phyloP scores from a whole-genome alignment of 2,797 vertebrate species.

The Eupleurogrammus muticus region DNA sequence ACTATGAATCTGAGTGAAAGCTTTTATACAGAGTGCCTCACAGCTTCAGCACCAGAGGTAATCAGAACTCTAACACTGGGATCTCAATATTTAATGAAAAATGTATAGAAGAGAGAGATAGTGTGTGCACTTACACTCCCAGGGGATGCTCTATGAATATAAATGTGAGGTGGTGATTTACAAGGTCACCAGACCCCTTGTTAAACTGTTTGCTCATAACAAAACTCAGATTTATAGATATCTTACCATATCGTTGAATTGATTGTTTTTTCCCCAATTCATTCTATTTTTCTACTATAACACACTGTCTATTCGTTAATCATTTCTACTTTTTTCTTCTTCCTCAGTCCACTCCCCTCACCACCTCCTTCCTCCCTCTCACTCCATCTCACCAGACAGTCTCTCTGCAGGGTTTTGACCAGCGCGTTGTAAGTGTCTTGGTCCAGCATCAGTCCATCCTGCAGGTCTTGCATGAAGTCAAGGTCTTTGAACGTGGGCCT shows the following conservation, averaged over 20 bases:
- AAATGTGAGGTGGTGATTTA: slow-evolving; percentile 51
- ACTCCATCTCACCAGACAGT: slow-evolving; percentile 90
- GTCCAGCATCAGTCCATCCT: slow-evolving; percentile 93
- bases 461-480: slow-evolving; percentile 96
- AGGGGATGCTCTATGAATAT: slow-evolving; percentile 19
- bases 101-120: slow-evolving; percentile 12
- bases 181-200: slow-evolving; percentile 35
- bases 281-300: neutral
- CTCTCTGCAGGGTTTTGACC: slow-evolving; percentile 95
- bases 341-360: slow-evolving; percentile 12
- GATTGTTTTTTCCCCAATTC: slow-evolving; percentile 2
- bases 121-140: slow-evolving; percentile 5
- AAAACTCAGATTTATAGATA: slow-evolving; percentile 58
- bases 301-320: neutral
- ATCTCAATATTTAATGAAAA: slow-evolving; percentile 21
- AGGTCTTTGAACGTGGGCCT: slow-evolving; percentile 96
- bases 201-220: slow-evolving; percentile 49
- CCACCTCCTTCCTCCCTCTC: neutral
- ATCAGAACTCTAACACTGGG: neutral
- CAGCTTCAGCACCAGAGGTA: slow-evolving; percentile 12
- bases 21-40: slow-evolving; percentile 16
- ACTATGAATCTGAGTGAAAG: slow-evolving; percentile 7
- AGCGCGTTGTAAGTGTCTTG: slow-evolving; percentile 93
- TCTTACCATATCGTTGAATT: too few relatives aligned
- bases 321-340: slow-evolving; percentile 23